Base-by-base conservation (phyloP, 2,113 vertebrate species). In the Malurus elegans region DNA sequence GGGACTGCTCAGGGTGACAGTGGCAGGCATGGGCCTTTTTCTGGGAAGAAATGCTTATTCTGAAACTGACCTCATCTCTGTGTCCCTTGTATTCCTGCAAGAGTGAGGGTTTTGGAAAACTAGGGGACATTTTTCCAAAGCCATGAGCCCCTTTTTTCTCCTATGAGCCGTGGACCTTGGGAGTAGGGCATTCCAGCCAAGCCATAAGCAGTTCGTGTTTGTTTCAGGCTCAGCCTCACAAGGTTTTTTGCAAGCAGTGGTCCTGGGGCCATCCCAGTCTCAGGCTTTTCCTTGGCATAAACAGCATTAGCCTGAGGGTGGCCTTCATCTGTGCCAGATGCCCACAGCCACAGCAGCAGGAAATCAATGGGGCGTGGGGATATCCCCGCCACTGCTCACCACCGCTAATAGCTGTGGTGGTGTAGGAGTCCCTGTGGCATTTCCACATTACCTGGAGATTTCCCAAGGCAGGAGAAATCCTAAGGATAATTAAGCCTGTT, bases 391-490 rank as follows among this genome's bases (percentile, higher is more conserved):
- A 90, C 93, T 20, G 51, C 17, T 23, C 74, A 71, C 58, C 0
- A 45, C 76, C 1, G 50, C 82, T 96, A 95, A 94, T 96, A 96
- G 93, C 93, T 83, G 71, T 86, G 85, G 85, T 97, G 92, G 85
- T 90, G 94, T 53, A 86, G 88, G 67, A 95, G 90, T 97, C 94
- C 94, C 94, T 76, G 62, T 96, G 94, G 93, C 95, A 96, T 95
- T 95, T 88, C 93, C 93, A 95, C 94, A 95, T 95, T 97, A 97
- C 94, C 96, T 96, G 94, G 95, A 96, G 95, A 97, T 97, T 96
- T 96, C 96, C 94, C 93, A 95, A 96, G 95, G 94, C 93, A 96
- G 95, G 85, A 96, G 82, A 94, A 96, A 95, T 96, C 96, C 92
- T 97, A 96, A 96, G 94, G 96, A 96, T 96, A 97, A 96, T 96